Evolutionary conservation across 2,888 invertebrate genomes (phyloP).

Genomic region (Thera obeliscata): DNA sequence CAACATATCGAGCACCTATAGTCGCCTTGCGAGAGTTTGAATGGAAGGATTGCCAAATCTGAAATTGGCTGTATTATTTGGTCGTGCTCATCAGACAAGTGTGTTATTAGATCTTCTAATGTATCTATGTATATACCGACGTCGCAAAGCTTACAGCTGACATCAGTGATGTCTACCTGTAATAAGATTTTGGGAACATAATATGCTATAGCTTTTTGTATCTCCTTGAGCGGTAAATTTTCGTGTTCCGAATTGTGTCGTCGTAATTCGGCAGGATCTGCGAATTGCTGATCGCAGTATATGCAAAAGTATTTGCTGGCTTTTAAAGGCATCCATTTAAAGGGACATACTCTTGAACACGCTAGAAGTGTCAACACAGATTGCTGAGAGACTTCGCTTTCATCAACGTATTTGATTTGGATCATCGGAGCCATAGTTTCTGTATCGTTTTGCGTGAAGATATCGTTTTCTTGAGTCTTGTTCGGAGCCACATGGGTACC

Average conservation of each 20-base stretch:
- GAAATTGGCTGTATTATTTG: constrained; percentile 40
- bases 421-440: background rate
- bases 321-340: constrained; percentile 63
- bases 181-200: constrained; percentile 48
- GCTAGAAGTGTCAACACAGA: constrained; percentile 58
- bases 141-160: constrained; percentile 65
- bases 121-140: constrained; percentile 44
- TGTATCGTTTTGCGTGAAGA: constrained; percentile 23
- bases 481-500: constrained; percentile 6
- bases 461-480: constrained; percentile 23
- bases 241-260: constrained; percentile 58
- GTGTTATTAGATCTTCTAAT: constrained; percentile 55
- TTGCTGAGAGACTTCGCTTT: background rate
- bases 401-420: too few species aligned
- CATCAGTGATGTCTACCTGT: constrained; percentile 70
- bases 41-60: constrained; percentile 25
- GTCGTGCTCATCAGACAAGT: constrained; percentile 24
- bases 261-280: constrained; percentile 61
- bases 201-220: constrained; percentile 48
- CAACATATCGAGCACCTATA: constrained; percentile 20
- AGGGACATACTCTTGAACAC: constrained; percentile 68
- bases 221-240: constrained; percentile 41
- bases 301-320: constrained; percentile 56
- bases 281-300: constrained; percentile 66
- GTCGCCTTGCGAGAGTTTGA: constrained; percentile 11